phyloP scores from a whole-genome alignment of 2,888 invertebrate genomes.

The Sesia apiformis region DNA sequence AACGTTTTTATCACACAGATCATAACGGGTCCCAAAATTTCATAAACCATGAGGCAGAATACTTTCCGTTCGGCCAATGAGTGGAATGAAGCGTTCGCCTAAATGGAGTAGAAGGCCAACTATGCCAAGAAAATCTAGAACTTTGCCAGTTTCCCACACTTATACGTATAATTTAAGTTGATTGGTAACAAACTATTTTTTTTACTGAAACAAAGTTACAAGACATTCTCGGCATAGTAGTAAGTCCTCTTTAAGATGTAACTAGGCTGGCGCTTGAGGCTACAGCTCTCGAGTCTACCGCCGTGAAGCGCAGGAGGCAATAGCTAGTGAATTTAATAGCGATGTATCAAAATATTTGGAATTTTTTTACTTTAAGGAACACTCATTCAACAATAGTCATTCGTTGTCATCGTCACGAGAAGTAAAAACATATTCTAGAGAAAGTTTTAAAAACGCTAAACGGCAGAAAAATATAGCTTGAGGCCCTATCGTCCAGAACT shows the following conservation, averaged over 20 bases:
- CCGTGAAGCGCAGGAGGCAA: constrained; percentile 19
- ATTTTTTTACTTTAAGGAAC: background rate
- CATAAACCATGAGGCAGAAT: constrained; percentile 56
- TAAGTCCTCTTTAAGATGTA: constrained; percentile 11
- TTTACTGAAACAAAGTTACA: background rate
- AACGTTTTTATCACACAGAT: constrained; percentile 45
- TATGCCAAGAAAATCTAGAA: constrained; percentile 25
- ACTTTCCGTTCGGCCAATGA: constrained; percentile 55
- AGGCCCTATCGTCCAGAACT: background rate
- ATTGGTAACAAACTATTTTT: too few relatives aligned
- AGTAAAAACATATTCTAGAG: constrained; percentile 25
- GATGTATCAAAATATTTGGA: constrained; percentile 25
- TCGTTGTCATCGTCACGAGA: constrained; percentile 37
- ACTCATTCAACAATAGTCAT: constrained; percentile 12
- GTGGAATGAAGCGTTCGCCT: constrained; percentile 60
- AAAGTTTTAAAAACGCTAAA: constrained; percentile 26
- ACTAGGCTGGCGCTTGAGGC: constrained; percentile 54
- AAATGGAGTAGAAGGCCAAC: constrained; percentile 36
- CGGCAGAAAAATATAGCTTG: constrained; percentile 20
- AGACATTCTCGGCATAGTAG: background rate
- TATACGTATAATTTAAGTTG: too few relatives aligned
- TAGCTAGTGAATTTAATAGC: constrained; percentile 9
- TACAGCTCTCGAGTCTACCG: constrained; percentile 47
- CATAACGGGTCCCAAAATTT: constrained; percentile 53
- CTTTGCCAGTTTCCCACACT: background rate